A percentile compares a stretch with the other conserved stretches of the same genome.
phyloP scores from a whole-genome alignment of 2,888 invertebrate species.

The Clivina fossor region DNA sequence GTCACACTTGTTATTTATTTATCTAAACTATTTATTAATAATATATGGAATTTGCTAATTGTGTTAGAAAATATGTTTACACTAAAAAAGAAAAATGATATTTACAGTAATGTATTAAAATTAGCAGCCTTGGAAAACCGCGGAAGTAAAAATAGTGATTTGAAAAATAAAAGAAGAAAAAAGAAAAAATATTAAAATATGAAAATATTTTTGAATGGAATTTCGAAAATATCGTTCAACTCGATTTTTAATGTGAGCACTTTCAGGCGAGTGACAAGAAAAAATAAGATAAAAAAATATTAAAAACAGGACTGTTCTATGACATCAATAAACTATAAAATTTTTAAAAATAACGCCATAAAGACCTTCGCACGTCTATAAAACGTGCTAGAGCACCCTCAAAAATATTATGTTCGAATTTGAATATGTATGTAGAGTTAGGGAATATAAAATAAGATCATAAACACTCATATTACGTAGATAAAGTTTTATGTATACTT shows the following conservation, averaged over 20 bases:
- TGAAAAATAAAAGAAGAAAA: slow-evolving; percentile 18
- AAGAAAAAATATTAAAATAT: slow-evolving; percentile 9
- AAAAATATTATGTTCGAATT: too few relatives aligned
- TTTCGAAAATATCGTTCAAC: slow-evolving; percentile 12
- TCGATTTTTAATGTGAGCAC: slow-evolving; percentile 20
- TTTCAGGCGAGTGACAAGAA: not conserved
- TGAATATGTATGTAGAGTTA: too few relatives aligned
- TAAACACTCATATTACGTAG: too few relatives aligned
- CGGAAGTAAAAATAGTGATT: slow-evolving; percentile 8
- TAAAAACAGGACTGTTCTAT: slow-evolving; percentile 26
- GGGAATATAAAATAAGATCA: too few relatives aligned
- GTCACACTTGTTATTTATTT: too few relatives aligned
- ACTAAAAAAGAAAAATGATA: slow-evolving; percentile 18
- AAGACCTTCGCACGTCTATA: slow-evolving; percentile 29
- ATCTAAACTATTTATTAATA: too few relatives aligned
- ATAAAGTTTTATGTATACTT: too few relatives aligned
- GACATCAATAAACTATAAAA: slow-evolving; percentile 31
- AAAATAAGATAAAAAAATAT: slow-evolving; percentile 32
- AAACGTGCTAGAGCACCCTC: slow-evolving; percentile 9
- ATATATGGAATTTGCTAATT: too few relatives aligned
- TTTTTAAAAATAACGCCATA: slow-evolving; percentile 31
- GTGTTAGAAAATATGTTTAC: slow-evolving; percentile 18
- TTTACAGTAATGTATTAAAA: slow-evolving; percentile 11
- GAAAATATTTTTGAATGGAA: slow-evolving; percentile 5
- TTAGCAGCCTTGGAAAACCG: slow-evolving; percentile 18